A percentile compares a stretch with the other conserved stretches of the same genome.
Conservation (phyloP, 2,888 invertebrate species). For the Oscheius sp. region DNA sequence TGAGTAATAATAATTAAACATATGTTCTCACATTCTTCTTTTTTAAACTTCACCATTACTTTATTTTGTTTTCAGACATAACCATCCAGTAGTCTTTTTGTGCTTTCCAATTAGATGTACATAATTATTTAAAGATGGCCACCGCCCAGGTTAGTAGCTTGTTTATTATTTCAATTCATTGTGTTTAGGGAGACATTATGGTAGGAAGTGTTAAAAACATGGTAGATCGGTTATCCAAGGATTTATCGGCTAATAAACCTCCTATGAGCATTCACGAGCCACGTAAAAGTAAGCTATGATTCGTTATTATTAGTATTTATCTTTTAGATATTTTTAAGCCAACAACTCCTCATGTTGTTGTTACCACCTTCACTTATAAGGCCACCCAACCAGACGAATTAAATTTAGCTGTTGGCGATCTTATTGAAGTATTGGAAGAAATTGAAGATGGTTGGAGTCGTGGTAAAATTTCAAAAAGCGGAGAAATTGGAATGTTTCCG, state of each 20-base stretch:
- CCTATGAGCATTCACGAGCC: constrained; percentile 23
- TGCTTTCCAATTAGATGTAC: background rate
- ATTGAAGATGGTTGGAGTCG: constrained; percentile 85
- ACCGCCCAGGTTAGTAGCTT: constrained; percentile 1
- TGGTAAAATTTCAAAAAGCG: constrained; percentile 71
- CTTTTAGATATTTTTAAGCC: constrained; percentile 2
- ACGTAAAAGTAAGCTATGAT: constrained; percentile 6
- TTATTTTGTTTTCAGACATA: background rate
- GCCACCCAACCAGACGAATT: constrained; percentile 93
- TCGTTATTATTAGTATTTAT: no score
- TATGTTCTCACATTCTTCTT: background rate
- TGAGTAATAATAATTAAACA: background rate
- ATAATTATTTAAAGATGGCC: constrained; percentile 22
- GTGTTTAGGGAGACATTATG: constrained; percentile 45
- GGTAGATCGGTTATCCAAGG: constrained; percentile 48
- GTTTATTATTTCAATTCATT: background rate
- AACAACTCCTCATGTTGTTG: constrained; percentile 22
- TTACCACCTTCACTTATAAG: constrained; percentile 76
- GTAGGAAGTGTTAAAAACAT: constrained; percentile 52
- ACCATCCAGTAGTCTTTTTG: background rate
- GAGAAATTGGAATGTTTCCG: constrained; percentile 89
- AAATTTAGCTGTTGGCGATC: constrained; percentile 84
- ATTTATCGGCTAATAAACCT: constrained; percentile 23
- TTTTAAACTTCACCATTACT: background rate
- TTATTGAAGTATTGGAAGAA: constrained; percentile 86